Percentiles rank a stretch among this genome's conserved stretches.
Conservation (phyloP, 2,113 vertebrate species). For the Saccopteryx leptura region DNA sequence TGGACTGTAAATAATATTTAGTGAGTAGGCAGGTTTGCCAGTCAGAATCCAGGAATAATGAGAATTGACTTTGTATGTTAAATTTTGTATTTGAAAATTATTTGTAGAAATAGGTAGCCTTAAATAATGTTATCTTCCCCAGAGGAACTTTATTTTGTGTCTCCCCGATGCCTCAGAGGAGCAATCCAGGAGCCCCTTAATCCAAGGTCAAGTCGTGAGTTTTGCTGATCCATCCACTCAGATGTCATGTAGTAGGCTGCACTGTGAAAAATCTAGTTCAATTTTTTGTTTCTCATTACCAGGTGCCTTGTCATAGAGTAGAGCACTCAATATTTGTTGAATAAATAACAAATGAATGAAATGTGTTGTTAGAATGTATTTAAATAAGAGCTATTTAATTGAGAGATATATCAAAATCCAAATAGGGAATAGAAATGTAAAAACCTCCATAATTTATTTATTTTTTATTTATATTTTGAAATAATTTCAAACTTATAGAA, state of each 20-base stretch:
- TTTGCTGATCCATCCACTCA: background rate
- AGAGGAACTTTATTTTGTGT: background rate
- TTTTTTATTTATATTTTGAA: conserved; percentile 29
- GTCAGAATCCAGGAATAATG: background rate
- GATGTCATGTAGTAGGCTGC: background rate
- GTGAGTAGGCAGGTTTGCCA: background rate
- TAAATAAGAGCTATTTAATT: background rate
- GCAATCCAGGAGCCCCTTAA: background rate
- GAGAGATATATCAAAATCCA: background rate
- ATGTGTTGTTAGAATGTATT: background rate
- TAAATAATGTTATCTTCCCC: background rate
- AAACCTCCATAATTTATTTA: background rate
- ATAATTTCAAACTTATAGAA: conserved; percentile 19
- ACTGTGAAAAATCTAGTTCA: background rate
- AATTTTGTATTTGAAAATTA: background rate
- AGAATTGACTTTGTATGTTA: background rate
- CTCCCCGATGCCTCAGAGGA: background rate
- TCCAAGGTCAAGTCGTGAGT: background rate
- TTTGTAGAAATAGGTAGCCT: background rate
- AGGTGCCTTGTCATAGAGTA: background rate
- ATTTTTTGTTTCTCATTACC: background rate
- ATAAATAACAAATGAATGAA: background rate
- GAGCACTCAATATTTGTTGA: background rate
- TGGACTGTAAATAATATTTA: background rate
- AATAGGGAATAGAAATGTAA: background rate